Conservation (phyloP, 2,113 vertebrate genomes). For the Beaufortia kweichowensis region DNA sequence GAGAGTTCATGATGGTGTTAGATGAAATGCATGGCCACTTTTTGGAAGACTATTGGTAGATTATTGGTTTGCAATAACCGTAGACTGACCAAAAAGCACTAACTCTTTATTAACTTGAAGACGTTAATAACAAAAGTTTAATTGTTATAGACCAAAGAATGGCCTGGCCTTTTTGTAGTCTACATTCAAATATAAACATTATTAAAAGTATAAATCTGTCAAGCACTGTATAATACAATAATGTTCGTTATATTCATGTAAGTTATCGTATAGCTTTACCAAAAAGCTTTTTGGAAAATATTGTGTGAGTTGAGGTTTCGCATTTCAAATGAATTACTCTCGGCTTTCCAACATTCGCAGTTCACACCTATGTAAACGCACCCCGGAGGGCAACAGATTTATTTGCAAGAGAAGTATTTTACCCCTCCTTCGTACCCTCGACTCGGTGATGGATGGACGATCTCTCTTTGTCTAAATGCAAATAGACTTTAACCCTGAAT, state of each 20-base stretch:
- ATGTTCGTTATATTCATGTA: neutral
- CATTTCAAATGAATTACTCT: conserved; percentile 76
- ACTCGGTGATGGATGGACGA: conserved; percentile 73
- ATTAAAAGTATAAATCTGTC: neutral
- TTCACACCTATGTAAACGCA: conserved; percentile 79
- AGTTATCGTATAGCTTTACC: neutral
- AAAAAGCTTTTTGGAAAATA: conserved; percentile 40
- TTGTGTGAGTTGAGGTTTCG: conserved; percentile 56
- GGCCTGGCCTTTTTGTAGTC: neutral
- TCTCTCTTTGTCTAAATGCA: conserved; percentile 78
- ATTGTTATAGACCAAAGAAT: neutral
- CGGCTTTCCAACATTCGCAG: conserved; percentile 71
- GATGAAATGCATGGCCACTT: conserved; percentile 18
- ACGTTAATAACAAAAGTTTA: neutral
- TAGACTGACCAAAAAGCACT: neutral
- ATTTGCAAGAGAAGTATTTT: conserved; percentile 74
- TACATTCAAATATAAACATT: neutral
- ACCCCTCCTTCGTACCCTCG: conserved; percentile 64
- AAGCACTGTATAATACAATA: neutral
- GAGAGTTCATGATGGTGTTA: neutral
- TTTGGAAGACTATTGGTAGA: neutral
- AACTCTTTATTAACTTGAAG: neutral
- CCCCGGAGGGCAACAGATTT: conserved; percentile 77
- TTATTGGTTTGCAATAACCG: neutral
- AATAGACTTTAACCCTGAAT: conserved; percentile 78